Evolutionary conservation across 2,113 vertebrate species (phyloP).

Genomic region (Notothenia rossii): DNA sequence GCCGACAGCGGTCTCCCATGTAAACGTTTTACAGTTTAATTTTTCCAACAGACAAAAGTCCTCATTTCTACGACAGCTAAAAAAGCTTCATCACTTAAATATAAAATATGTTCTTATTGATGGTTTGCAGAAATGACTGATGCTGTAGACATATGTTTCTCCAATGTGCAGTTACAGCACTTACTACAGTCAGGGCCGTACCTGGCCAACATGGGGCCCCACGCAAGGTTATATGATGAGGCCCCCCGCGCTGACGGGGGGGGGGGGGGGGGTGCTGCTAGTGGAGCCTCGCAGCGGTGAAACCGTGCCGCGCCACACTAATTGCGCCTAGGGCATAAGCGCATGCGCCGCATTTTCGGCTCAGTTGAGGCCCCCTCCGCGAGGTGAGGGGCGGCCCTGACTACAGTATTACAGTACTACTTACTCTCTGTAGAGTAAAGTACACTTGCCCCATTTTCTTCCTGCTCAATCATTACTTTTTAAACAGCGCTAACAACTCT

Average conservation of each 20-base stretch:
- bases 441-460: not conserved
- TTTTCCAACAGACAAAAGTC: not conserved
- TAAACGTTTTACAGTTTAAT: not conserved
- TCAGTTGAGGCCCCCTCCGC: too few species aligned
- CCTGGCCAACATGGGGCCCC: too few species aligned
- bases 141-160: not conserved
- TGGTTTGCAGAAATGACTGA: not conserved
- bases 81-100: not conserved
- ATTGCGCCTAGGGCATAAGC: too few species aligned
- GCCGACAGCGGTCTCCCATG: not conserved
- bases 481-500: conserved; percentile 15
- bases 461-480: conserved; percentile 12
- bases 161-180: not conserved
- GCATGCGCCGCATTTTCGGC: too few species aligned
- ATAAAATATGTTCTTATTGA: not conserved
- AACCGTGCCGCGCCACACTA: too few species aligned
- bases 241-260: too few species aligned
- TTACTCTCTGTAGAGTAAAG: not conserved
- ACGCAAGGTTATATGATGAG: too few species aligned
- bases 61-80: not conserved
- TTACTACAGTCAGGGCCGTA: not conserved
- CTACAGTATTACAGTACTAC: too few species aligned
- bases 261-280: too few species aligned
- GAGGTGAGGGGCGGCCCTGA: too few species aligned
- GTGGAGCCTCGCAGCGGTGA: too few species aligned